Conservation (phyloP, 2,888 invertebrate species). For the Strigamia maritima region DNA sequence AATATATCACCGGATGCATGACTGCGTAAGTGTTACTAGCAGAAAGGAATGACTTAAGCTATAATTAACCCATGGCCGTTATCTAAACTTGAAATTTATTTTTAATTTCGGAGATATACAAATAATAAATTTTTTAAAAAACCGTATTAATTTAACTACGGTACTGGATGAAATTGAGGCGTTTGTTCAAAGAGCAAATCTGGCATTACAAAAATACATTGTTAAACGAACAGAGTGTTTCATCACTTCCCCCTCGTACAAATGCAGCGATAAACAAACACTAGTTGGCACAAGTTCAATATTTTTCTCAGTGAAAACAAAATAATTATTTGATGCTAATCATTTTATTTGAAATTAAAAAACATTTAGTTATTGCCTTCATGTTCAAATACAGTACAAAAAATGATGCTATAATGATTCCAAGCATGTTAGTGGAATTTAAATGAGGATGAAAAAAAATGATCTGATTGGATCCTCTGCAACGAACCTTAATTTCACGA, state of each 20-base stretch:
- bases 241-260: neutral
- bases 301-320: neutral
- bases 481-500: neutral
- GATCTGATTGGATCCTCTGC: neutral
- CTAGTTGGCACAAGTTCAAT: neutral
- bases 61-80: neutral
- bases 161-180: too few relatives aligned
- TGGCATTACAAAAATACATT: too few relatives aligned
- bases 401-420: too few relatives aligned
- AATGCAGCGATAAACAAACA: neutral
- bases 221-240: neutral
- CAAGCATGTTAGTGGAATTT: too few relatives aligned
- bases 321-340: neutral
- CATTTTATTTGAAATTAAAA: too few relatives aligned
- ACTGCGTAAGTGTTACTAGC: neutral
- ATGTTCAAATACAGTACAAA: too few relatives aligned
- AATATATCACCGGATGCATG: neutral
- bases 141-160: too few relatives aligned
- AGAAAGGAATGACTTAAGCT: neutral
- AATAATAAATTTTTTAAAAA: too few relatives aligned
- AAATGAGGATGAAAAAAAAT: neutral
- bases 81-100: neutral
- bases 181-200: too few relatives aligned
- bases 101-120: neutral
- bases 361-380: too few relatives aligned